These are phyloP conservation scores for Epinephelus fuscoguttatus DNA, from an alignment of 2,113 vertebrate genomes.

Conservation along the genomic window DNA sequence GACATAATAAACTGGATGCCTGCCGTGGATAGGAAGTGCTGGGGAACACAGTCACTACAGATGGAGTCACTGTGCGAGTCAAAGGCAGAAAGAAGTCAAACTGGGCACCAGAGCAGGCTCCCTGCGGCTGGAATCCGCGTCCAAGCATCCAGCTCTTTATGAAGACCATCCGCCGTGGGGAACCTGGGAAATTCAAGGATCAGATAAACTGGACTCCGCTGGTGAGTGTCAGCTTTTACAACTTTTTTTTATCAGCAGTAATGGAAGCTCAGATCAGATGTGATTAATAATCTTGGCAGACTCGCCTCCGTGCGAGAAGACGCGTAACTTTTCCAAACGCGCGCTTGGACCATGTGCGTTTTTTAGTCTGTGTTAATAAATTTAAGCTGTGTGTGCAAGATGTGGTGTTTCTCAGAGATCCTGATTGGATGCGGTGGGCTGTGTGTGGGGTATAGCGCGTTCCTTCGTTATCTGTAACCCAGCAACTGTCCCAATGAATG, in stretches of 20 bases:
- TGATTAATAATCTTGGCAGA: neutral
- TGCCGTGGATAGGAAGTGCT: constrained; percentile 54
- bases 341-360: constrained; percentile 10
- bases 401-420: constrained; percentile 8
- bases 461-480: constrained; percentile 82
- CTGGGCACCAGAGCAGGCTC: constrained; percentile 55
- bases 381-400: neutral
- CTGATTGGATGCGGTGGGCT: constrained; percentile 69
- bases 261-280: neutral
- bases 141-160: constrained; percentile 51
- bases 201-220: constrained; percentile 12
- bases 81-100: constrained; percentile 64
- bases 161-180: constrained; percentile 42
- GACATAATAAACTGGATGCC: constrained; percentile 64
- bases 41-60: constrained; percentile 63
- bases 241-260: constrained; percentile 16
- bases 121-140: constrained; percentile 65
- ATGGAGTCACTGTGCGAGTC: constrained; percentile 68
- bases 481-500: constrained; percentile 82
- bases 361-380: constrained; percentile 6
- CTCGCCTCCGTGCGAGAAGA: neutral
- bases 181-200: constrained; percentile 34
- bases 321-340: neutral
- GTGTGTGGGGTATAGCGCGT: constrained; percentile 65
- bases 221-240: constrained; percentile 47